Evolutionary conservation across 2,888 invertebrate genomes (phyloP).

Genomic region (Eremobia ochroleuca): DNA sequence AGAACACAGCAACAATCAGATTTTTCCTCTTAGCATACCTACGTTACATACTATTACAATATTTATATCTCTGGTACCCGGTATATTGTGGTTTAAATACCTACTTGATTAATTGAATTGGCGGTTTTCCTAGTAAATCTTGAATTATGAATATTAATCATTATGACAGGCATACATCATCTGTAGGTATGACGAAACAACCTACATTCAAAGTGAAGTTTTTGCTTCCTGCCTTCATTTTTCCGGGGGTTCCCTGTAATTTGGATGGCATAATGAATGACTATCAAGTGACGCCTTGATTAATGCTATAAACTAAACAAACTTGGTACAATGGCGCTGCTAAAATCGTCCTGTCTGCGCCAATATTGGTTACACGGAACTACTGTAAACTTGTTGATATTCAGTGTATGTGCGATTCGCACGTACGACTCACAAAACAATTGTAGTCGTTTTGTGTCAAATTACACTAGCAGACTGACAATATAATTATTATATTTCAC

Average conservation of each 20-base stretch:
- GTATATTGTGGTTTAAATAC: conserved; percentile 41
- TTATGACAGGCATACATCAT: background rate
- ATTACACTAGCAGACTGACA: conserved; percentile 49
- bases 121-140: conserved; percentile 54
- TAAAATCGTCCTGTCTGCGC: conserved; percentile 43
- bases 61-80: background rate
- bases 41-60: conserved; percentile 8
- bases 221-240: background rate
- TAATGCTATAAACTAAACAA: conserved; percentile 20
- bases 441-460: conserved; percentile 54
- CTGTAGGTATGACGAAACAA: background rate
- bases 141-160: background rate
- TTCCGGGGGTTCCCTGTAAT: background rate
- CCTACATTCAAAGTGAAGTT: background rate
- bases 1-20: conserved; percentile 54
- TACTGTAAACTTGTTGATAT: conserved; percentile 57
- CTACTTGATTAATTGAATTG: conserved; percentile 30
- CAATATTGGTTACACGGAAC: conserved; percentile 61
- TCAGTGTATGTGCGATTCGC: conserved; percentile 48
- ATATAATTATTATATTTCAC: conserved; percentile 39
- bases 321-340: conserved; percentile 42
- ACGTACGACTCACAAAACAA: conserved; percentile 61
- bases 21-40: conserved; percentile 60
- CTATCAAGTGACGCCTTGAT: conserved; percentile 4
- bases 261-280: background rate